Evolutionary conservation across 2,888 invertebrate species (phyloP), one percentile per base, ranked within the genome.

Genomic region (Zhuqinia jingwanae): DNA sequence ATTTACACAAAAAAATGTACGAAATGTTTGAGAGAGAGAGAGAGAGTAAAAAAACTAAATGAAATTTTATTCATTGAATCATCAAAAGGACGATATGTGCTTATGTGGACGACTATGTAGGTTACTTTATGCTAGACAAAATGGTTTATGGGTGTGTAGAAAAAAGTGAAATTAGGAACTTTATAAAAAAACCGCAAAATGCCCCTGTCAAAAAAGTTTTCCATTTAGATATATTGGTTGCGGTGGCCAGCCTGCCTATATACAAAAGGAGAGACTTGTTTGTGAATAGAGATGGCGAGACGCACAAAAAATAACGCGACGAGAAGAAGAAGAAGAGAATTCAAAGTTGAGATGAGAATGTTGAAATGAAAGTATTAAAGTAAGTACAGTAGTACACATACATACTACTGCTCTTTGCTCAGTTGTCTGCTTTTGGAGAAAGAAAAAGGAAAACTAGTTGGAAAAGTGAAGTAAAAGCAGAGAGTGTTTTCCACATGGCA

Each of bases 151-250:
- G 70, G 70, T 70, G 70, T 70, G 70, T 47, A 70, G 65, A 60
- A 60, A 60, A 77, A 60, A 45, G 60, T 42, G 56, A 77, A 77
- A 80, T 65, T 80, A 81, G 81, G 60, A 81, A 73, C 73, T 81
- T 81, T 58, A 60, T 70, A 81, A 76, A n/a, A n/a, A 75, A 83
- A 83, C 82, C 82, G 53, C 82, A 83, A 83, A 75, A 83, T 73
- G 50, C n/a, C 50, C 60, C 82, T 83, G 82, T 76, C 82, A 76
- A 60, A 83, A 36, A 83, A 75, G 50, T 83, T 83, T 83, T 75
- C 75, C 75, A 50, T 75, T 75, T 83, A 83, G 82, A 83, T 83
- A 83, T 83, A 83, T 83, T 81, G 70, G 56, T 81, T 56, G 70
- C 53, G 75, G 75, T 76, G 76, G 75, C 42, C 75, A 53, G 70